Evolutionary conservation across 2,113 vertebrate genomes (phyloP), one percentile per base, ranked within the genome.

Genomic region (Carlito syrichta): DNA sequence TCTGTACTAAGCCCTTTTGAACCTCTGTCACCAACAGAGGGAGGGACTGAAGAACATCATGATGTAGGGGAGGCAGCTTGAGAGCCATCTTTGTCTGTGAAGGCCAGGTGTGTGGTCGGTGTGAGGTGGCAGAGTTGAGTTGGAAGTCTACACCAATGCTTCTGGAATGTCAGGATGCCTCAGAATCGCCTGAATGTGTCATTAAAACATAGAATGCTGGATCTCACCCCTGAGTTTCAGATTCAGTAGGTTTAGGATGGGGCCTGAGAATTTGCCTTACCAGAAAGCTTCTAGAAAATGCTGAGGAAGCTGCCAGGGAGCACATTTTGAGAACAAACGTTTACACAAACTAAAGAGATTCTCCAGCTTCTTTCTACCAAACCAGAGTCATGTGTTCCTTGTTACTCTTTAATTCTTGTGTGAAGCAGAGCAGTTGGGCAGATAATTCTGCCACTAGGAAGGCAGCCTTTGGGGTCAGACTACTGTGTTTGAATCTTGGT

Each of bases 91-190:
- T 27, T 25, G 16, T 19, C 40, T 8, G 1, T 25, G 30, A 52
- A 68, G 45, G 3, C 23, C 56, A 5, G 8, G 16, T 2, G 1
- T 1, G 0, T 1, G 16, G 45, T 1, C 73, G 8, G 14, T 6
- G 1, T 23, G n/a, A 79, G 20, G 48, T 3, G 25, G 30, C 7
- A 3, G 35, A 43, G 38, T n/a, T n/a, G n/a, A 60, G 7, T 8
- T 52, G n/a, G 38, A 77, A 45, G 50, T 54, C 32, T 38, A 19
- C 35, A 45, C 66, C 8, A 3, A 3, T 3, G 30, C 17, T 73
- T n/a, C 45, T 27, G 54, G 40, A 48, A 14, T 40, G 45, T 69
- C 0, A 17, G 30, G 38, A 40, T 2, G 58, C 14, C 63, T 25
- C 14, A 2, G 43, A 78, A 2, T 45, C 38, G 12, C 82, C 23